These are phyloP conservation scores for Manis javanica DNA, from an alignment of 2,797 vertebrate genomes.

Conservation along the genomic window DNA sequence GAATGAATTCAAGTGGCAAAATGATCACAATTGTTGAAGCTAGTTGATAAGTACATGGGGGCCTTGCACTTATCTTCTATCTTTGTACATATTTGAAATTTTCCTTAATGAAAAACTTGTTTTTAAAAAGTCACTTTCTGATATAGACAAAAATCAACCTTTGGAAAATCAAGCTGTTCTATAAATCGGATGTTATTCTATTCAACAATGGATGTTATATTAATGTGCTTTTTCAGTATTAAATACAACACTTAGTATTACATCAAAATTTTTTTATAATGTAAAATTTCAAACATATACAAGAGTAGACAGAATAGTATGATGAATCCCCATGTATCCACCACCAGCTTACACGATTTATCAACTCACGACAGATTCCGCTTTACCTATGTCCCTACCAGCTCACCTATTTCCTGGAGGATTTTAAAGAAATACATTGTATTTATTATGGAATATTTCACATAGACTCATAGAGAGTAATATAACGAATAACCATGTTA, in stretches of 20 bases:
- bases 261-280: neutral
- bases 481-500: neutral
- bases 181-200: neutral
- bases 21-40: neutral
- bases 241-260: neutral
- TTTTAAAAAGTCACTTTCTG: neutral
- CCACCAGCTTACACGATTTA: neutral
- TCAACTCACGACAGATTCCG: neutral
- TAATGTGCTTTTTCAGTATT: neutral
- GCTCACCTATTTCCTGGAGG: neutral
- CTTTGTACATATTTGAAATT: neutral
- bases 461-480: neutral
- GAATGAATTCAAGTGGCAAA: neutral
- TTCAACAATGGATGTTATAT: neutral
- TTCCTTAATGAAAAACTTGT: conserved; percentile 2
- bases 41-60: neutral
- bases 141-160: neutral
- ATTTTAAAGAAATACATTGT: conserved; percentile 15
- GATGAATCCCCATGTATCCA: neutral
- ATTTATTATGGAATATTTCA: neutral
- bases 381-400: neutral
- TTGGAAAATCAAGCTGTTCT: conserved; percentile 33
- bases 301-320: neutral
- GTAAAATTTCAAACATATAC: neutral
- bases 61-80: neutral